A percentile compares a stretch with the other conserved stretches of the same genome.
phyloP scores from a whole-genome alignment of 2,888 invertebrate genomes.

The Rhimphoctona megacephalus region DNA sequence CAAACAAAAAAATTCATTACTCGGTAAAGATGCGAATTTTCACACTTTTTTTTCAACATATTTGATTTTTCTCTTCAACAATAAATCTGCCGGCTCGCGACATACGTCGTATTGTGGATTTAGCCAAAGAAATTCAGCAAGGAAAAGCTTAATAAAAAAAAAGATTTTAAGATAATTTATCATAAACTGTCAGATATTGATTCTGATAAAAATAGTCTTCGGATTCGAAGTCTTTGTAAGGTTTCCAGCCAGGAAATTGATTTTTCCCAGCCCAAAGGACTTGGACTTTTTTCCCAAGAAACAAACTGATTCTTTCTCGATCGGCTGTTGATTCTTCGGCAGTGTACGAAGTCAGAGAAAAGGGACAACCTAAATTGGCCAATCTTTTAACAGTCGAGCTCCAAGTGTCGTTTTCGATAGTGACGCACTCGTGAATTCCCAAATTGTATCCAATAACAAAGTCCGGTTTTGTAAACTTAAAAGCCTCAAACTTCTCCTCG shows the following conservation, averaged over 20 bases:
- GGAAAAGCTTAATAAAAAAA: constrained; percentile 87
- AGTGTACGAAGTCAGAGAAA: constrained; percentile 78
- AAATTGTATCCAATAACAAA: constrained; percentile 78
- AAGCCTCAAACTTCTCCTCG: background rate
- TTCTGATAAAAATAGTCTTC: constrained; percentile 79
- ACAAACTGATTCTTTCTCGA: constrained; percentile 73
- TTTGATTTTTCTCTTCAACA: background rate
- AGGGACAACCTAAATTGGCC: constrained; percentile 75
- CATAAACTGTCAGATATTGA: constrained; percentile 78
- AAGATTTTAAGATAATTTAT: constrained; percentile 83
- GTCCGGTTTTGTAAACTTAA: constrained; percentile 74
- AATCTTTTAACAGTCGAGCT: constrained; percentile 71
- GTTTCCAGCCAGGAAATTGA: constrained; percentile 77
- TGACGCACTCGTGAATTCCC: constrained; percentile 77
- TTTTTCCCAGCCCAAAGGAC: constrained; percentile 73
- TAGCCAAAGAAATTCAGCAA: background rate
- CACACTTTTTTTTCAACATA: background rate
- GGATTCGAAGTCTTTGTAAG: constrained; percentile 79
- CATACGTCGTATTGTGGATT: no score
- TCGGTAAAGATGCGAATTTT: background rate
- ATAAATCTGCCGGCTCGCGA: no score
- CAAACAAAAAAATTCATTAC: background rate
- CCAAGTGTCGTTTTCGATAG: constrained; percentile 78
- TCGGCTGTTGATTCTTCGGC: constrained; percentile 74
- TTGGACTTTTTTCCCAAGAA: constrained; percentile 64